Base-by-base conservation (phyloP, 2,888 invertebrate species). In the Drosophila neotestacea region DNA sequence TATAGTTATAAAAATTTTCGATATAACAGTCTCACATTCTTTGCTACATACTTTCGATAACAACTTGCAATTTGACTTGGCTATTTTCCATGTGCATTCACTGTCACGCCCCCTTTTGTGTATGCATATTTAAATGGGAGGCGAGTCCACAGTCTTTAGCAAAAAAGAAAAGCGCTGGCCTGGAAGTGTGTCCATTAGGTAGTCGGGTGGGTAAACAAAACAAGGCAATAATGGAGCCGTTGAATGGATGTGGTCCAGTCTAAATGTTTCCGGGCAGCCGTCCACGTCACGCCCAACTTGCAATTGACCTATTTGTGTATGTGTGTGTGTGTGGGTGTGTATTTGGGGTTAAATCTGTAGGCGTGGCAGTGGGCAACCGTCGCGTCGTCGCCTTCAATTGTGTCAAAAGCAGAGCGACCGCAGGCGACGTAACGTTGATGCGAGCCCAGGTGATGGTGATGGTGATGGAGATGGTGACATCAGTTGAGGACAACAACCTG, bases 401-500 rank as follows among this genome's bases (percentile, higher is more conserved):
- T 48, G 58, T 46, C 46, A 58, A 38, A 36, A 6, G 60, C 51
- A 46, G 22, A 13, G 52, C 51, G 47, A 51, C 61, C 41, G 59
- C 51, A 22, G 61, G 42, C 38, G 47, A 46, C 28, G 28, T 34
- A 1, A 22, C 22, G 22, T 22, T 22, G 22, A 22, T 22, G 22
- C 22, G 3, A 22, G 2, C 22, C 22, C 22, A 22, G 22, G 22
- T 22, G 22, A 22, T 22, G 22, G 22, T 22, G 22, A 22, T 22
- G 22, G 22, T 22, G 22, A 22, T 22, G 22, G 22, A 22, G 22
- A 42, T 36, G 78, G 81, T 83, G 68, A 65, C 67, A 68, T 41
- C 61, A 38, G 66, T 46, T 60, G 71, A 79, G 86, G 86, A 86
- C 83, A 86, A 84, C 84, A 86, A 86, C 83, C 86, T 84, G 81